These are phyloP conservation scores for Sebastes umbrosus DNA, from an alignment of 2,797 vertebrate species.

Conservation along the genomic window DNA sequence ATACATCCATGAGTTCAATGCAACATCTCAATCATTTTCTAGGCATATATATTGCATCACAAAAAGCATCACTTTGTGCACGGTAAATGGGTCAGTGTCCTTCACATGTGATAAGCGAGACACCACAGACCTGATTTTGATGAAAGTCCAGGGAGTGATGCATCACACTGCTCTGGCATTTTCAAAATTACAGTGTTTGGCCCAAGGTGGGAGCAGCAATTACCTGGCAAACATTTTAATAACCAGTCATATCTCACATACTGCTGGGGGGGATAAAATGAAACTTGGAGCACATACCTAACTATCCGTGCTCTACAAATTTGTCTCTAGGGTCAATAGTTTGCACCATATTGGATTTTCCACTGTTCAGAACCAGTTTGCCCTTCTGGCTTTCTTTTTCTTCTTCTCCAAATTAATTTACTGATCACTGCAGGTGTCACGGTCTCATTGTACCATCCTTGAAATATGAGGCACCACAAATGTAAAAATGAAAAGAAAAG, in stretches of 20 bases:
- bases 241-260: constrained; percentile 70
- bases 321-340: constrained; percentile 53
- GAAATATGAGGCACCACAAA: neutral
- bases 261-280: constrained; percentile 62
- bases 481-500: neutral
- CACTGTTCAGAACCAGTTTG: constrained; percentile 42
- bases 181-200: constrained; percentile 70
- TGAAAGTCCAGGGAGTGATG: constrained; percentile 53
- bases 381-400: neutral
- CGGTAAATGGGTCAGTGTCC: constrained; percentile 22
- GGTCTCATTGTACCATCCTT: constrained; percentile 5
- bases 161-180: constrained; percentile 59
- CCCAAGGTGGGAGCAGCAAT: constrained; percentile 69
- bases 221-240: constrained; percentile 78
- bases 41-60: neutral
- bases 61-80: constrained; percentile 1
- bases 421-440: constrained; percentile 25
- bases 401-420: constrained; percentile 15
- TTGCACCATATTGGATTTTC: constrained; percentile 60
- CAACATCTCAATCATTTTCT: neutral
- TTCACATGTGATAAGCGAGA: constrained; percentile 47
- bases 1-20: neutral
- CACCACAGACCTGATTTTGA: constrained; percentile 54
- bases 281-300: constrained; percentile 53
- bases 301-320: constrained; percentile 54